These are phyloP conservation scores for Dichetophora obliterata DNA, from an alignment of 2,888 invertebrate species.

Conservation along the genomic window DNA sequence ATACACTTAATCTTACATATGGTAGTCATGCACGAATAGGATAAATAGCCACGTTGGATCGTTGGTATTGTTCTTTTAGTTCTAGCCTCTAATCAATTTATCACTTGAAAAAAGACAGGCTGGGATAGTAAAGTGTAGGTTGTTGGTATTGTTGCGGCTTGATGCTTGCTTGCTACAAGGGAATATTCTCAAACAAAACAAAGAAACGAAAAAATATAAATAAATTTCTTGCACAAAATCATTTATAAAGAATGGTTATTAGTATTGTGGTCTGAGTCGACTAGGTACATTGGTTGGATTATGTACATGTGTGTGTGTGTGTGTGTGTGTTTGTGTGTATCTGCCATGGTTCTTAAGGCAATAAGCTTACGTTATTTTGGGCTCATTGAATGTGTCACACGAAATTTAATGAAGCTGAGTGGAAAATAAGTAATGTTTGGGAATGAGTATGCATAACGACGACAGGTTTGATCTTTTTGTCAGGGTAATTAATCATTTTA, in stretches of 20 bases:
- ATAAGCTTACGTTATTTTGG: constrained; percentile 57
- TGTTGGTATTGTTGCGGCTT: background rate
- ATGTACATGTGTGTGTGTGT: background rate
- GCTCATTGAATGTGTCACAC: constrained; percentile 61
- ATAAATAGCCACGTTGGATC: constrained; percentile 58
- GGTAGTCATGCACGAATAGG: constrained; percentile 60
- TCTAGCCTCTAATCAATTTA: constrained; percentile 60
- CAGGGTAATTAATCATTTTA: background rate
- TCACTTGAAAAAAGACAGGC: constrained; percentile 58
- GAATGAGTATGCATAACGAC: background rate
- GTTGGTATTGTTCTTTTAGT: background rate
- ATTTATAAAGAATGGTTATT: constrained; percentile 65
- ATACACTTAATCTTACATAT: constrained; percentile 45
- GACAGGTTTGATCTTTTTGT: background rate
- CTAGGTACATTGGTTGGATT: constrained; percentile 30
- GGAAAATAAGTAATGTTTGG: constrained; percentile 35
- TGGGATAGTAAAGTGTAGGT: background rate
- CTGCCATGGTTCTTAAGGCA: constrained; percentile 30
- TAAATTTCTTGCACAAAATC: constrained; percentile 57
- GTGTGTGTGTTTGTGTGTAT: background rate
- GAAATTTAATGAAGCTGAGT: constrained; percentile 62
- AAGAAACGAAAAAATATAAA: constrained; percentile 6
- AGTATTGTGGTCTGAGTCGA: constrained; percentile 45
- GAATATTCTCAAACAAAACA: constrained; percentile 7
- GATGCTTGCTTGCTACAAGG: background rate